These are phyloP conservation scores for Gouania willdenowi DNA, from an alignment of 2,797 vertebrate genomes.

Conservation along the genomic window DNA sequence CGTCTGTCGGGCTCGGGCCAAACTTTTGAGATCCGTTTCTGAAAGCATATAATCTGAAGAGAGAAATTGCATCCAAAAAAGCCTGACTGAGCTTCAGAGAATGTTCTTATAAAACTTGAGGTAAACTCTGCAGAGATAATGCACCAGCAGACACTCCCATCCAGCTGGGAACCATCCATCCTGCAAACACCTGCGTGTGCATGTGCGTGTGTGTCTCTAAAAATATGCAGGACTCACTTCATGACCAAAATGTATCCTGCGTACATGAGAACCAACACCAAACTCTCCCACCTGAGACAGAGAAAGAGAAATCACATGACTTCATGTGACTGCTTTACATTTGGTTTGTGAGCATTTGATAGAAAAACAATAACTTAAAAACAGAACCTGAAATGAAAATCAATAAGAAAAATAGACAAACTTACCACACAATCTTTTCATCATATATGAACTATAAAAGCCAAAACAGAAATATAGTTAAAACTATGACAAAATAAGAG, in stretches of 20 bases:
- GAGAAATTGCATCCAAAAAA: no score
- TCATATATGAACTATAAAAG: conserved; percentile 75
- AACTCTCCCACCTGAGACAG: conserved; percentile 76
- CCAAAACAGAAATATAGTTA: background rate
- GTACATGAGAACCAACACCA: conserved; percentile 78
- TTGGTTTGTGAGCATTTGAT: background rate
- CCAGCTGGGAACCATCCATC: conserved; percentile 14
- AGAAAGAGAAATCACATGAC: background rate
- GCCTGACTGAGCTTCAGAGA: no score
- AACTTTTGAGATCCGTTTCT: no score
- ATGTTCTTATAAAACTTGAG: no score
- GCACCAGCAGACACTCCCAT: conserved; percentile 19
- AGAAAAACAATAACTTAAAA: background rate
- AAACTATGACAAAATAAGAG: no score
- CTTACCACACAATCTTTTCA: conserved; percentile 80
- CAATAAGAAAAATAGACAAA: background rate
- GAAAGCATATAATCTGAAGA: no score
- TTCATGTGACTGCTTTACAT: background rate
- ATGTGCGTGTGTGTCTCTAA: no score
- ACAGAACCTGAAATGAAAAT: background rate
- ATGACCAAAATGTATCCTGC: conserved; percentile 78
- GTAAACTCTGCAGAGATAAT: no score
- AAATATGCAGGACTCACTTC: conserved; percentile 70
- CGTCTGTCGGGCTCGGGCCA: no score
- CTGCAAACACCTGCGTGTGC: no score